phyloP scores from a whole-genome alignment of 2,113 vertebrate species.

The Dromiciops gliroides region DNA sequence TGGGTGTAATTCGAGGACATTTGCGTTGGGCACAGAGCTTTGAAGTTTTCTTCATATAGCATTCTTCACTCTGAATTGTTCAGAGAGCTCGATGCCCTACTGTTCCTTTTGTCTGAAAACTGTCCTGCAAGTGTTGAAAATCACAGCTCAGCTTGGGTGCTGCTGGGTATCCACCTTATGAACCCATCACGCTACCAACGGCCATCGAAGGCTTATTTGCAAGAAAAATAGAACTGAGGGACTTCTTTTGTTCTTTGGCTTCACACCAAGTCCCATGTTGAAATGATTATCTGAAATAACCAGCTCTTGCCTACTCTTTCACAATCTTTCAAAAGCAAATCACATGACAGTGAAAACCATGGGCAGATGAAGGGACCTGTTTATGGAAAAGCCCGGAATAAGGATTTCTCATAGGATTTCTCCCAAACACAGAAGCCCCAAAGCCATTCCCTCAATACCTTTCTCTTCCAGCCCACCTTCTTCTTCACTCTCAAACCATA shows the following conservation, averaged over 20 bases:
- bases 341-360: not conserved
- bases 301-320: not conserved
- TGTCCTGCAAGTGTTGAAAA: not conserved
- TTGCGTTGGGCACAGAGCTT: not conserved
- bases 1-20: not conserved
- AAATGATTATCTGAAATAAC: constrained; percentile 1
- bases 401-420: not conserved
- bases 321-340: constrained; percentile 3
- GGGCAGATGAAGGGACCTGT: not conserved
- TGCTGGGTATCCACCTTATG: not conserved
- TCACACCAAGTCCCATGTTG: not conserved
- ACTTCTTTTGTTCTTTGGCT: not conserved
- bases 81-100: not conserved
- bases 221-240: not conserved
- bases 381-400: not conserved
- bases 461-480: not conserved
- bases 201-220: not conserved
- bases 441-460: not conserved
- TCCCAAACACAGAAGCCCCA: not conserved
- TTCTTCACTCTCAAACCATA: not conserved
- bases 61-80: not conserved
- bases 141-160: not conserved
- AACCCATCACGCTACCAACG: not conserved
- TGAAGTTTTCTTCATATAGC: not conserved
- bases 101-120: not conserved